A percentile compares a stretch with the other conserved stretches of the same genome.
Evolutionary conservation across 2,113 vertebrate species (phyloP).

Genomic region (Girardinichthys multiradiatus): DNA sequence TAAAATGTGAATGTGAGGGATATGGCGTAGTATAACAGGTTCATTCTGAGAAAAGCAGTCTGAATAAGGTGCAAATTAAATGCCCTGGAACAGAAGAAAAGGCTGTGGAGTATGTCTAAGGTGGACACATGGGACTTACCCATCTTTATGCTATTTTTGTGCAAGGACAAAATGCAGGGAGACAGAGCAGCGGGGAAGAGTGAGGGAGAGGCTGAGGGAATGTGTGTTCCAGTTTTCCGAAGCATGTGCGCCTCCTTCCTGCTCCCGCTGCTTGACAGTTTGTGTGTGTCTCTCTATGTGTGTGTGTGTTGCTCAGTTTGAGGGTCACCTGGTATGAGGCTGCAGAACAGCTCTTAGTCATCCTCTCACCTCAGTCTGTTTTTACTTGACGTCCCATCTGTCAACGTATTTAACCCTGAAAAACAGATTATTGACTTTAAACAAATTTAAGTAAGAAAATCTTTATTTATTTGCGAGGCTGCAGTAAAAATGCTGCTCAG

Average conservation of each 20-base stretch:
- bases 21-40: background rate
- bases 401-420: slow-evolving; percentile 51
- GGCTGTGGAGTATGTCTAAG: slow-evolving; percentile 1
- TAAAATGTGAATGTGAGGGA: background rate
- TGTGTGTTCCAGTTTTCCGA: slow-evolving; percentile 70
- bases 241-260: slow-evolving; percentile 63
- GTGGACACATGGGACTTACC: slow-evolving; percentile 64
- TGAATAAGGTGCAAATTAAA: slow-evolving; percentile 23
- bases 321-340: slow-evolving; percentile 69
- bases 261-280: slow-evolving; percentile 41
- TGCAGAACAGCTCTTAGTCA: slow-evolving; percentile 68
- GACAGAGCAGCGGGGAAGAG: slow-evolving; percentile 36
- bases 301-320: slow-evolving; percentile 25
- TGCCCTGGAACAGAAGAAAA: slow-evolving; percentile 3
- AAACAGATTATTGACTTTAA: slow-evolving; percentile 50
- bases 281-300: slow-evolving; percentile 40
- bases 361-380: slow-evolving; percentile 65
- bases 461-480: background rate
- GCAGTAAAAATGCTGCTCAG: slow-evolving; percentile 19
- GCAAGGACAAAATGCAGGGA: slow-evolving; percentile 71
- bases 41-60: background rate
- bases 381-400: slow-evolving; percentile 73
- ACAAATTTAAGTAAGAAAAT: slow-evolving; percentile 53
- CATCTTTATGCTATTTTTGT: slow-evolving; percentile 64
- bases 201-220: slow-evolving; percentile 44